A percentile compares a stretch with the other conserved stretches of the same genome.
These are phyloP conservation scores for Pheosia tremula DNA, from an alignment of 2,888 invertebrate species.

Conservation along the genomic window DNA sequence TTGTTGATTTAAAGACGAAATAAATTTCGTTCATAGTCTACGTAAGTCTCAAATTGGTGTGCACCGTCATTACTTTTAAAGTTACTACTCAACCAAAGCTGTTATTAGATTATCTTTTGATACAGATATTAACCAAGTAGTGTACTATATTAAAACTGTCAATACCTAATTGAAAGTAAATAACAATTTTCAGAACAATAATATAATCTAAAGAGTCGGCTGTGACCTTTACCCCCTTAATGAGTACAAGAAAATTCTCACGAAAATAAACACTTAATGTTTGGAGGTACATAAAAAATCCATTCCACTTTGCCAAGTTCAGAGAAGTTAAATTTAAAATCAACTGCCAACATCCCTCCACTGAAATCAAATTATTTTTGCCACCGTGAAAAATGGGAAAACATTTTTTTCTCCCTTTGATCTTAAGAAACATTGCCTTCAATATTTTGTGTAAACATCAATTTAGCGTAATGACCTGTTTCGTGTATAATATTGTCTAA, in stretches of 20 bases:
- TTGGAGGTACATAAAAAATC: slow-evolving; percentile 67
- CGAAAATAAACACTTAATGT: slow-evolving; percentile 66
- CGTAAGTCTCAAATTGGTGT: no score
- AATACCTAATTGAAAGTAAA: not conserved
- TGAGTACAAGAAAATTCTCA: slow-evolving; percentile 43
- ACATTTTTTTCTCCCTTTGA: slow-evolving; percentile 67
- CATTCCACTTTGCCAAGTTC: slow-evolving; percentile 67
- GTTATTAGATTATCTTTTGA: no score
- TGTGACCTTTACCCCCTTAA: slow-evolving; percentile 35
- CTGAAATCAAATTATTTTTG: slow-evolving; percentile 77
- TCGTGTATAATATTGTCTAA: slow-evolving; percentile 49
- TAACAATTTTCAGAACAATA: not conserved
- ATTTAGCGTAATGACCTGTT: slow-evolving; percentile 63
- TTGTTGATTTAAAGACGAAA: not conserved
- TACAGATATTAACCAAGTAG: no score
- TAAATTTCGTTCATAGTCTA: not conserved
- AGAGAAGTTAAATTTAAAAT: slow-evolving; percentile 74
- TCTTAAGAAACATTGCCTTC: slow-evolving; percentile 63
- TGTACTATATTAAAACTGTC: no score
- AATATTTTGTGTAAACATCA: slow-evolving; percentile 67
- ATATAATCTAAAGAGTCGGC: slow-evolving; percentile 19
- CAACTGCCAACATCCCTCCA: slow-evolving; percentile 68
- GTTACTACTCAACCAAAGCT: no score
- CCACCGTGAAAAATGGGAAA: slow-evolving; percentile 72
- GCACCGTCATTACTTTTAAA: no score